Evolutionary conservation across 2,797 vertebrate species (phyloP), one percentile per base, ranked within the genome.

Genomic region (Macropus fuliginosus): DNA sequence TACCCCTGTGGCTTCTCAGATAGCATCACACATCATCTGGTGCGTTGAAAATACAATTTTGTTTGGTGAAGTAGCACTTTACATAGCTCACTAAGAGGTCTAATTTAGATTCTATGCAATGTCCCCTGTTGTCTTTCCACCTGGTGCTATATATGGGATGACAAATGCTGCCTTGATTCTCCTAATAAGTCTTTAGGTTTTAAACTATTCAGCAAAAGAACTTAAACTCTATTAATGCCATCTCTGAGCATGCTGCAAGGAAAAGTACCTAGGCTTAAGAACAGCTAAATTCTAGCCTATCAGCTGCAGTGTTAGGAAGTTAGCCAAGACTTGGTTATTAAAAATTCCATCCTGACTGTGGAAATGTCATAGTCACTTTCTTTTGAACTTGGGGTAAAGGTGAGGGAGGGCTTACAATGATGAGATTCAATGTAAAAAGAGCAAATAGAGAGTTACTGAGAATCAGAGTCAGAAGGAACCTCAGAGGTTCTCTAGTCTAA

Each of bases 51-150:
- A 46, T 24, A 81, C 12, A 81, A 81, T 81, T 81, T 81, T 81
- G 74, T 46, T 95, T 94, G n/a, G 91, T 87, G 66, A 87, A 95
- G 94, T 91, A 96, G 94, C 54, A 34, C 91, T 96, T 89, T 81
- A 90, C 54, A 13, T 31, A 87, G 81, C 94, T 97, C 87, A 46
- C 93, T 46, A 29, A 97, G 92, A 97, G 66, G 18, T 2, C 91
- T 95, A 95, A 92, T 92, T 95, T 93, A 52, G 0, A 0, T 92
- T 95, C 74, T 92, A 57, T 92, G 95, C 96, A 89, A 87, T 27
- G 16, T 31, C 34, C 54, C 57, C 8, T 50, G 54, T 92, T 91
- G 91, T 92, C 54, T 96, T 54, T 95, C 55, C 13, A 12, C 55
- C 90, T 97, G n/a, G 14, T 56, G 56, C 57, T 95, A 4, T 54